Evolutionary conservation across 2,888 invertebrate species (phyloP), one percentile per base, ranked within the genome.

Genomic region (Dryobota labecula): DNA sequence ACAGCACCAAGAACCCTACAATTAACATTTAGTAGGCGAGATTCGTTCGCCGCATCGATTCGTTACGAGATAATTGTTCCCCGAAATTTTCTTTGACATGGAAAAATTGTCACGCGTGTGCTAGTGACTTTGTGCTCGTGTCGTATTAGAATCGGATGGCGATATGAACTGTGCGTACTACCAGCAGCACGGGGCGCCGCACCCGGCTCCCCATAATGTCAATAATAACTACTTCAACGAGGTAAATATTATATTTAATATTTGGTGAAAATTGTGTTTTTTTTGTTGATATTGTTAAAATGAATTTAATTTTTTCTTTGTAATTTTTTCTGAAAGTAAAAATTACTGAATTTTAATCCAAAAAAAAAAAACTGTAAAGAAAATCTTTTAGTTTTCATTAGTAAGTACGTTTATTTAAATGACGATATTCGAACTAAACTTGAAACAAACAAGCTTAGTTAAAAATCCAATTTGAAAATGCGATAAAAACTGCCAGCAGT

Each of bases 21-120:
- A 96, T 96, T 96, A 84, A 83, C 85, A 85, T 83, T 83, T 83
- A 96, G 95, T 95, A 93, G 93, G 92, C 94, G 93, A 95, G 95
- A 95, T 96, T 94, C 95, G 94, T 93, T 92, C 95, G 95, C 91
- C 93, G 94, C 94, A 95, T 95, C 95, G 94, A 95, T 95, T 95
- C 95, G 95, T 95, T 92, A 95, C 94, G 92, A 91, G 92, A 93
- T 95, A 95, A 95, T 95, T 94, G 94, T 92, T 93, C 93, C 91
- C 91, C 88, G 86, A 87, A 89, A 92, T 92, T 94, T 94, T 92
- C 89, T 91, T 89, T 90, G 86, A 88, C 87, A 88, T 91, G 93
- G 91, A 94, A 92, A 94, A 91, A 88, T 85, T 74, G 90, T 92
- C 91, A 87, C 85, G 88, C 88, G 88, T 84, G 89, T 89, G 89